These are phyloP conservation scores for Himalopsyche anomala DNA, from an alignment of 2,888 invertebrate species.

Conservation along the genomic window DNA sequence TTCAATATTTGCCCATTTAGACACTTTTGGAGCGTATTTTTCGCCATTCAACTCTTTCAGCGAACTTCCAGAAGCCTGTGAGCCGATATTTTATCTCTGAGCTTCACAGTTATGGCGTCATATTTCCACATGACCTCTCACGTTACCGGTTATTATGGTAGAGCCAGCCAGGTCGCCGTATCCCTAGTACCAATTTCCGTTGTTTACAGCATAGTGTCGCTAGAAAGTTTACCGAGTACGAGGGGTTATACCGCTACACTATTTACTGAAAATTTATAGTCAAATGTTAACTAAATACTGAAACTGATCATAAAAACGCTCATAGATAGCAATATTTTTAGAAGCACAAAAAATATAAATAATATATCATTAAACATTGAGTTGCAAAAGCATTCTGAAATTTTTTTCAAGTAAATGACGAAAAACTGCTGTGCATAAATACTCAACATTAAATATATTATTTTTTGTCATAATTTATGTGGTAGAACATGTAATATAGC, in stretches of 20 bases:
- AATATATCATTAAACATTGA: too few species aligned
- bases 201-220: slow-evolving; percentile 54
- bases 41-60: slow-evolving; percentile 10
- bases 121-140: slow-evolving; percentile 60
- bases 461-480: too few species aligned
- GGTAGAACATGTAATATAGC: too few species aligned
- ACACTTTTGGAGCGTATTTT: not conserved
- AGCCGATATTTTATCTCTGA: slow-evolving; percentile 49
- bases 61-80: slow-evolving; percentile 34
- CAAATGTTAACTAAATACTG: not conserved
- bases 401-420: too few species aligned
- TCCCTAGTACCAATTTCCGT: slow-evolving; percentile 56
- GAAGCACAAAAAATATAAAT: too few species aligned
- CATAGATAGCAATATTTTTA: too few species aligned
- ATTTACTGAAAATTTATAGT: slow-evolving; percentile 7
- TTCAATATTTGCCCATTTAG: slow-evolving; percentile 35
- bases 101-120: slow-evolving; percentile 52
- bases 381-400: too few species aligned
- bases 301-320: not conserved
- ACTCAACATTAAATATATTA: too few species aligned
- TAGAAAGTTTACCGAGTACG: not conserved
- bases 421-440: too few species aligned
- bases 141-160: slow-evolving; percentile 54
- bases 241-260: not conserved
- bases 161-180: slow-evolving; percentile 41